Base-by-base conservation (phyloP, 2,797 vertebrate species). In the Kryptopterus vitreolus region DNA sequence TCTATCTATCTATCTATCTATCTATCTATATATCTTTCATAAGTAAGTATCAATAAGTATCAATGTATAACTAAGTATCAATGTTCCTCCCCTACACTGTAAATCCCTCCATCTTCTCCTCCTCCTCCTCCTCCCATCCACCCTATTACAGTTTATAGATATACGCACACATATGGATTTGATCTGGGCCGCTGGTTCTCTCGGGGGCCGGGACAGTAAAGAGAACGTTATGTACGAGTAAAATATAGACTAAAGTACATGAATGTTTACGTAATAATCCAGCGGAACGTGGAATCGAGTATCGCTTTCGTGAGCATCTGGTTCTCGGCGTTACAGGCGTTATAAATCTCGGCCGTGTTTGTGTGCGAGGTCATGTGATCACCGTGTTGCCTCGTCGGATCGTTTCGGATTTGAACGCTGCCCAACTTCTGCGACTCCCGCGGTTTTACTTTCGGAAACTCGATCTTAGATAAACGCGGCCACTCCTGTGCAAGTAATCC, bases 281-380 rank as follows among this genome's bases (percentile, higher is more conserved):
- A n/a, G 38, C 24, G n/a, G 18, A 6, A n/a, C 12, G 10, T 73
- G 33, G 38, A 43, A 43, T 15, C 55, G 58, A 55, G n/a, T 73
- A 24, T 43, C 16, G 0, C 22, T 74, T 80, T 63, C 69, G 63
- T 29, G 59, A 55, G 18, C 70, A 80, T 46, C 70, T 74, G 13
- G 35, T 31, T 66, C 61, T 66, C 4, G n/a, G 18, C n/a, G 18
- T 48, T 66, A n/a, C 15, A 69, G n/a, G 63, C 26, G 11, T 71
- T 24, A 72, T 43, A 68, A 65, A 57, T 57, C 70, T 46, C 33
- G 72, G 31, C 16, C 33, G 9, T 20, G 33, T 12, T 38, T 55
- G 16, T 7, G 6, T 53, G 74, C 10, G 38, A 43, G 38, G 38
- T 43, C 10, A 55, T n/a, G 15, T 78, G 29, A 70, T 12, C 66